A percentile compares a stretch with the other conserved stretches of the same genome.
These are phyloP conservation scores for Conomelus anceps DNA, from an alignment of 2,888 invertebrate species.

Conservation along the genomic window DNA sequence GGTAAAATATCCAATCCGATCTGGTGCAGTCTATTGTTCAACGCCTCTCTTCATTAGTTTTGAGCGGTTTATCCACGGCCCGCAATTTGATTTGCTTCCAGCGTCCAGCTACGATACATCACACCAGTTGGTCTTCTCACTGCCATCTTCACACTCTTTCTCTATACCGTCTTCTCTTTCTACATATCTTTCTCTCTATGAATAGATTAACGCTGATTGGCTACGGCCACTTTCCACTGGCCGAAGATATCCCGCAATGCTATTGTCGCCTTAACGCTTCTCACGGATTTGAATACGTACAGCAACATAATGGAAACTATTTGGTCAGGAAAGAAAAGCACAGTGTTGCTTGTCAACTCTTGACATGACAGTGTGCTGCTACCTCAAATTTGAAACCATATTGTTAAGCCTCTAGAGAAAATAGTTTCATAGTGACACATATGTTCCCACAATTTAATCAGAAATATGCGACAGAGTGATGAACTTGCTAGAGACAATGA, in stretches of 20 bases:
- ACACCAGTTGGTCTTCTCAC: neutral
- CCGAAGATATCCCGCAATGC: neutral
- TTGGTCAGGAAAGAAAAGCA: too few species aligned
- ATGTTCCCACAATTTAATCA: too few species aligned
- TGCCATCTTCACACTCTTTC: too few species aligned
- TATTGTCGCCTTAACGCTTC: neutral
- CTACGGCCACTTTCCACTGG: neutral
- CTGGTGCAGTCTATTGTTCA: neutral
- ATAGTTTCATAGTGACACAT: too few species aligned
- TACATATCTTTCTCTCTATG: neutral
- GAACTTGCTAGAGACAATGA: too few species aligned
- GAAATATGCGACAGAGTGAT: too few species aligned
- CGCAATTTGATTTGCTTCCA: neutral
- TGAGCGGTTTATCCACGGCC: neutral
- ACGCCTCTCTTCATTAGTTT: neutral
- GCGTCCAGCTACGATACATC: neutral
- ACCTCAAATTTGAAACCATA: too few species aligned
- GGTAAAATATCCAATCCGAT: neutral
- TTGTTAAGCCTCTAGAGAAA: too few species aligned
- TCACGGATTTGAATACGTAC: neutral
- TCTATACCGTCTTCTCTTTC: neutral
- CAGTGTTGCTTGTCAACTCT: too few species aligned
- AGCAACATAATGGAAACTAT: neutral
- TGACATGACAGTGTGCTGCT: neutral
- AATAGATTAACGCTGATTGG: neutral